These are phyloP conservation scores for Microctonus aethiopoides DNA, from an alignment of 2,888 invertebrate species.

Conservation along the genomic window DNA sequence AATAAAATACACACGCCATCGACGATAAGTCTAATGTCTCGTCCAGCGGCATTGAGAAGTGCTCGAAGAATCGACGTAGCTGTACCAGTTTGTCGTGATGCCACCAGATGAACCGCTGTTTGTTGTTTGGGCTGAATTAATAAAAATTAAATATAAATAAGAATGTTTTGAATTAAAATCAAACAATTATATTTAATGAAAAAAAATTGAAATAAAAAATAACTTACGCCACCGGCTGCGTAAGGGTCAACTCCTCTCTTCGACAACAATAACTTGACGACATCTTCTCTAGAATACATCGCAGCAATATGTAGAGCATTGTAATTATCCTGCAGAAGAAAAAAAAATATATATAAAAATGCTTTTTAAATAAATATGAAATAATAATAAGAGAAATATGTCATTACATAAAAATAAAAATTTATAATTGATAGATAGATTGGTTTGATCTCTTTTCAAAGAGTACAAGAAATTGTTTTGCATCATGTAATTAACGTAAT, in stretches of 20 bases:
- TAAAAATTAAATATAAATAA: background rate
- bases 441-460: background rate
- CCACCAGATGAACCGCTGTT: slow-evolving; percentile 94
- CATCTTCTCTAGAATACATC: slow-evolving; percentile 94
- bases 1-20: slow-evolving; percentile 81
- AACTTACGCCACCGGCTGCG: slow-evolving; percentile 92
- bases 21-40: slow-evolving; percentile 86
- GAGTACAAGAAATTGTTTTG: too few relatives aligned
- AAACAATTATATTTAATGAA: too few relatives aligned
- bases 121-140: slow-evolving; percentile 84
- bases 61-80: slow-evolving; percentile 91
- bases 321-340: slow-evolving; percentile 86
- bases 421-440: background rate
- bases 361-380: background rate
- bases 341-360: background rate
- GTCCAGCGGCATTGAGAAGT: slow-evolving; percentile 87
- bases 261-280: slow-evolving; percentile 87
- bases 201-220: slow-evolving; percentile 5
- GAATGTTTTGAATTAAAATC: too few relatives aligned
- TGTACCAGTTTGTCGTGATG: slow-evolving; percentile 91
- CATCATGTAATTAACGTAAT: slow-evolving; percentile 46
- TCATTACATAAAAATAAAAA: background rate
- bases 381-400: background rate
- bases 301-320: slow-evolving; percentile 95
- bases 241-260: slow-evolving; percentile 93